Evolutionary conservation across 1,140 invertebrate genomes (phyloP), one percentile per base, ranked within the genome.

Genomic region (Harpegnathos saltator): DNA sequence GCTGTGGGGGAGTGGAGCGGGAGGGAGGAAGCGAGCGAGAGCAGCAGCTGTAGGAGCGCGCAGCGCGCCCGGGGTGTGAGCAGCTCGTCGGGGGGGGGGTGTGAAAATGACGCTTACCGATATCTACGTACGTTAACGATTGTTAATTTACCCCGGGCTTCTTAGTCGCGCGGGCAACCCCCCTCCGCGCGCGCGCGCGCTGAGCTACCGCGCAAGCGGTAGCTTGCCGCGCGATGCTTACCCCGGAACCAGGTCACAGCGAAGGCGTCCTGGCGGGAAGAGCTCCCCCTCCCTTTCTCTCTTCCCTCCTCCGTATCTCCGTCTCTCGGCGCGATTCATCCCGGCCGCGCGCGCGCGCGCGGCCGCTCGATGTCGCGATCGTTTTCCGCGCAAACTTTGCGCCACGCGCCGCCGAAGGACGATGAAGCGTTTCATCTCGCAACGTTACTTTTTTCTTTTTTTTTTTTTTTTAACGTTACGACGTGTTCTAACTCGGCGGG

Each of bases 91-190:
- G 59, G 19, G 17, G 12, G 24, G 22, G 75, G 54, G 65, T 17
- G 63, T 14, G 75, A 80, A 80, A 80, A 59, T 80, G 63, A 80
- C 33, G 75, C 75, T 80, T 80, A 63, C 75, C 65, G 50, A 80
- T 69, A 59, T 69, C 50, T 58, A 80, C 22, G 65, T 58, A 65
- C 50, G 71, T 62, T 44, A 63, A 74, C 81, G 71, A 74, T 83
- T 75, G 72, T 77, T 65, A 80, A 80, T 80, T 80, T 59, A 65
- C 22, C 29, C n/a, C 52, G 50, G 65, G 24, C 19, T 66, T 48
- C 65, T 50, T 52, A n/a, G 66, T n/a, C 2, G 19, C 48, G n/a
- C 12, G 17, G n/a, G 7, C 38, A 44, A 44, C 38, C 7, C 38
- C 38, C 38, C 17, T 1, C 24, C 58, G 58, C 24, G 52, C 15